A percentile compares a stretch with the other conserved stretches of the same genome.
Evolutionary conservation across 2,888 invertebrate species (phyloP).

Genomic region (Schizotus pectinicornis): DNA sequence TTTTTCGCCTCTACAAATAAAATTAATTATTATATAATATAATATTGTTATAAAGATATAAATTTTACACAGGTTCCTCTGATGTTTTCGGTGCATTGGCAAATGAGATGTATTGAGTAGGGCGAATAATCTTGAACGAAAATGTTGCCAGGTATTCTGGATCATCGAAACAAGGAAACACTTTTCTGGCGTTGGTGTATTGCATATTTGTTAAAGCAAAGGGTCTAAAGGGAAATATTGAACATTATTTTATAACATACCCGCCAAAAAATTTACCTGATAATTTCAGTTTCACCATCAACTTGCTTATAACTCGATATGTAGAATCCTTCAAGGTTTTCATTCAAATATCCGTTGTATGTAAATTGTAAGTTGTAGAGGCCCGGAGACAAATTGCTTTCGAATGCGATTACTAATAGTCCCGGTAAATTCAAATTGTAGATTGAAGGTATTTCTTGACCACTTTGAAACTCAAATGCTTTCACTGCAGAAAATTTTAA

Average conservation of each 20-base stretch:
- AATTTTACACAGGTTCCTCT: neutral
- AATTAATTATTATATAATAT: neutral
- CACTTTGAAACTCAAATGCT: too few relatives aligned
- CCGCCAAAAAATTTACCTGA: neutral
- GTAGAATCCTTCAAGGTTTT: constrained; percentile 2
- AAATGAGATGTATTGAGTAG: constrained; percentile 40
- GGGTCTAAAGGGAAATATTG: constrained; percentile 48
- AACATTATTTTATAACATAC: constrained; percentile 3
- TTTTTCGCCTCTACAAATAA: neutral
- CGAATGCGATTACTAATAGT: too few relatives aligned
- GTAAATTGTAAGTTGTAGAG: neutral
- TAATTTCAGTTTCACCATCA: neutral
- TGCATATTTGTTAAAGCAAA: constrained; percentile 71
- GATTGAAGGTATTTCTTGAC: too few relatives aligned
- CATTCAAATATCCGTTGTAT: neutral
- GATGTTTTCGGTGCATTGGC: neutral
- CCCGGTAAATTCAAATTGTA: too few relatives aligned
- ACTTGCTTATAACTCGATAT: neutral
- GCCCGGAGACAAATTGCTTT: neutral
- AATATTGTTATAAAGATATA: neutral
- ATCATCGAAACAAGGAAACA: constrained; percentile 79
- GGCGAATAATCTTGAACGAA: constrained; percentile 66
- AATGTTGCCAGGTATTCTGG: constrained; percentile 57
- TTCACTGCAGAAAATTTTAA: too few relatives aligned
- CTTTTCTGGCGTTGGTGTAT: constrained; percentile 67